A percentile compares a stretch with the other conserved stretches of the same genome.
These are phyloP conservation scores for Sisyra nigra DNA, from an alignment of 2,888 invertebrate genomes.

Conservation along the genomic window DNA sequence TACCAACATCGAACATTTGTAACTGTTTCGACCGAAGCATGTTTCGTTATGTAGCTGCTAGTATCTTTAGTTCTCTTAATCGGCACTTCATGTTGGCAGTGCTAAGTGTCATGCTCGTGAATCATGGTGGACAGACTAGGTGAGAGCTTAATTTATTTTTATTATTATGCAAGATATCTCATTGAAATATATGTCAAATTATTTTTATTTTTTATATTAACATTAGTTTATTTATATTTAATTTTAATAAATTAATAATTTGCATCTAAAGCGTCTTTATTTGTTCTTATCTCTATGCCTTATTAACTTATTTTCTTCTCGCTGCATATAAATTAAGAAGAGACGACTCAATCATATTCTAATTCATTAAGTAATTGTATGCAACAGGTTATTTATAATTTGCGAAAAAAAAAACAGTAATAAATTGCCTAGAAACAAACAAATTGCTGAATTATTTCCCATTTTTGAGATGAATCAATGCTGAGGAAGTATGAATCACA, in stretches of 20 bases:
- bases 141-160: slow-evolving; percentile 25
- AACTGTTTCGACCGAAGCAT: background rate
- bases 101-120: slow-evolving; percentile 2
- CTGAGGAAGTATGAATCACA: too few species aligned
- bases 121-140: slow-evolving; percentile 43
- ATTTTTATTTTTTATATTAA: background rate
- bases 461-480: too few species aligned
- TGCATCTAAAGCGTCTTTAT: background rate
- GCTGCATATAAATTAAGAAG: background rate
- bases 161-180: slow-evolving; percentile 4
- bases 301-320: background rate
- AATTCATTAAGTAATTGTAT: background rate
- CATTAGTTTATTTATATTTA: background rate
- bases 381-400: slow-evolving; percentile 3
- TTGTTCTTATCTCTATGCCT: background rate
- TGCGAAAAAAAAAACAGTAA: background rate
- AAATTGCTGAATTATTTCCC: background rate
- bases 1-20: background rate
- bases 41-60: background rate
- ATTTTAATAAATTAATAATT: background rate
- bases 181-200: slow-evolving; percentile 1
- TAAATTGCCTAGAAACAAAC: background rate
- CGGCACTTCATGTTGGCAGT: slow-evolving; percentile 3
- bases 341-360: background rate
- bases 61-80: background rate